phyloP scores from a whole-genome alignment of 2,888 invertebrate genomes.

The Nomada goodeniana region DNA sequence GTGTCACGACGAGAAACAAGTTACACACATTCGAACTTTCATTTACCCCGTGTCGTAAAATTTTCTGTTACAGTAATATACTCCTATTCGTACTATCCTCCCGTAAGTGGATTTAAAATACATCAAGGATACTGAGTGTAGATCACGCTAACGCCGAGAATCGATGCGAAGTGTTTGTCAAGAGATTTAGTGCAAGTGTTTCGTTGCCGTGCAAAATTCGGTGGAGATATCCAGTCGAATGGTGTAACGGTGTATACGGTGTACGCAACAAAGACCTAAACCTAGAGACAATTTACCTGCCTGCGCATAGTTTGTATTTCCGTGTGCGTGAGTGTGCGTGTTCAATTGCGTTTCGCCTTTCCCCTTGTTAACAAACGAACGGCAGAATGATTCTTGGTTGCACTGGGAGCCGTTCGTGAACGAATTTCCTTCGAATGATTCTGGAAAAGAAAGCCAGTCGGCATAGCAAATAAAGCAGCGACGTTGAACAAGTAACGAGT shows the following conservation, averaged over 20 bases:
- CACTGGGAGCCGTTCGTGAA: neutral
- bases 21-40: neutral
- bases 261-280: neutral
- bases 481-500: constrained; percentile 6
- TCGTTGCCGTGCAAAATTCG: neutral
- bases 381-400: neutral
- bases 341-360: constrained; percentile 15
- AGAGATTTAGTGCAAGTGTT: neutral
- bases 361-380: constrained; percentile 8
- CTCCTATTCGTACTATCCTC: constrained; percentile 70
- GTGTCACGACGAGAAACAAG: too few relatives aligned
- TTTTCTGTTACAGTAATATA: constrained; percentile 75
- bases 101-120: constrained; percentile 10
- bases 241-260: neutral
- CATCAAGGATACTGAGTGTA: neutral
- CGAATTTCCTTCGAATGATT: constrained; percentile 11
- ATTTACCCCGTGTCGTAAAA: neutral
- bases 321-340: neutral
- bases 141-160: neutral
- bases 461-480: constrained; percentile 10
- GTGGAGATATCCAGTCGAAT: neutral
- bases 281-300: constrained; percentile 10
- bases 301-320: neutral
- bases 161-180: neutral
- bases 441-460: constrained; percentile 37